Evolutionary conservation across 2,797 vertebrate species (phyloP), one percentile per base, ranked within the genome.

Genomic region (Heliangelus exortis): DNA sequence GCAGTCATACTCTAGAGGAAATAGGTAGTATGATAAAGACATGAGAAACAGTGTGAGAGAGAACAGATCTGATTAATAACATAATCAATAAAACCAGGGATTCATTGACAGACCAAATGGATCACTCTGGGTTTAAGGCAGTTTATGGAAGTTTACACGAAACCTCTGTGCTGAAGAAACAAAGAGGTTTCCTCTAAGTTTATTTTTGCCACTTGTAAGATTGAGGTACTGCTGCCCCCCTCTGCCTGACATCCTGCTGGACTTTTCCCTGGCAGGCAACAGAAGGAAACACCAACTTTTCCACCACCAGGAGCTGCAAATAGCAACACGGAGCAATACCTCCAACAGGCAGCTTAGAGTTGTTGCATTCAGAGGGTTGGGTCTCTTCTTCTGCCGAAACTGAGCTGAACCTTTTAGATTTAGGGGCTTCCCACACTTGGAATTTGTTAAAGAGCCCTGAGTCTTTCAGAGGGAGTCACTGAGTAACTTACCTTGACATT

Each of bases 201-300:
- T 47, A 34, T 26, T 66, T 41, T 59, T 20, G 53, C 51, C 0
- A 2, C 66, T 50, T 57, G 41, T 51, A 67, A 67, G 50, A 39
- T 66, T 74, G 72, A 87, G 61, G 50, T 3, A 15, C 75, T 95
- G 10, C 95, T 93, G 96, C 84, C 93, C 84, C 17, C 81, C 72
- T 91, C 95, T 83, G 93, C 72, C 84, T 31, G 72, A 33, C 50
- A 10, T 76, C 16, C 78, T n/a, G 45, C 61, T n/a, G 57, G 50
- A n/a, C 61, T 77, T 61, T n/a, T 43, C 61, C 53, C 4, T 3
- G 19, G 34, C 26, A 50, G 11, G 23, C 29, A 50, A 34, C 2
- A 1, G 25, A 29, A 77, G 36, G 41, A 48, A 66, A 65, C 9
- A 29, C 10, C 63, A 65, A 48, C 15, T 80, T 15, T 53, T 85